These are phyloP conservation scores for Terrapene triunguis DNA, from an alignment of 2,113 vertebrate species.

Conservation along the genomic window DNA sequence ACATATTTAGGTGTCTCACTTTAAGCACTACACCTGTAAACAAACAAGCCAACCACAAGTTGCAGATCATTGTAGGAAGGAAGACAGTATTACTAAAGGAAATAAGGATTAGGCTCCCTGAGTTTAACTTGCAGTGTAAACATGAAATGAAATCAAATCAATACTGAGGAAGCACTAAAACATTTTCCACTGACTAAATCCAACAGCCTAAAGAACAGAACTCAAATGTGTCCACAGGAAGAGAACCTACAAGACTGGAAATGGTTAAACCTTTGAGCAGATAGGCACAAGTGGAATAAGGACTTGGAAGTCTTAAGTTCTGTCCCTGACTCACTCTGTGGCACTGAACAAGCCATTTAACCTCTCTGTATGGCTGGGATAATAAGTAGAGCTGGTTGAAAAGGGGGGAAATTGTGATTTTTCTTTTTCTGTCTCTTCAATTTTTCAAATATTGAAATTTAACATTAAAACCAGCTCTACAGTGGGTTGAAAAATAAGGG, in stretches of 20 bases:
- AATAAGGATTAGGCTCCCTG: background rate
- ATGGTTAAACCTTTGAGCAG: too few species aligned
- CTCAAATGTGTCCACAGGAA: background rate
- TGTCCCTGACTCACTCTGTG: background rate
- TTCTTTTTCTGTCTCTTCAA: background rate
- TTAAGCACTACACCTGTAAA: background rate
- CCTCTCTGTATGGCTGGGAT: background rate
- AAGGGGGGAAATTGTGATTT: background rate
- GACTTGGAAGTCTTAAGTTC: background rate
- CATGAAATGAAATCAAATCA: background rate
- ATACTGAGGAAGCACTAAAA: background rate
- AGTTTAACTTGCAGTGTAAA: accelerated
- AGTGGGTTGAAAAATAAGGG: background rate
- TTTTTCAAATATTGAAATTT: background rate
- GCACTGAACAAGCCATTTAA: background rate
- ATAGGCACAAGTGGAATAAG: too few species aligned
- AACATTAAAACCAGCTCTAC: background rate
- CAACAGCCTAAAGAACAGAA: accelerated
- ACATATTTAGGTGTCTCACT: background rate
- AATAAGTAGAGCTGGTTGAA: background rate
- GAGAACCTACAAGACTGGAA: too few species aligned
- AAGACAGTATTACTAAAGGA: too few species aligned
- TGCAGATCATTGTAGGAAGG: background rate
- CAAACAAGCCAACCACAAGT: background rate
- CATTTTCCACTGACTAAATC: background rate